Evolutionary conservation across 1,140 invertebrate species (phyloP).

Genomic region (Aphidius gifuensis): DNA sequence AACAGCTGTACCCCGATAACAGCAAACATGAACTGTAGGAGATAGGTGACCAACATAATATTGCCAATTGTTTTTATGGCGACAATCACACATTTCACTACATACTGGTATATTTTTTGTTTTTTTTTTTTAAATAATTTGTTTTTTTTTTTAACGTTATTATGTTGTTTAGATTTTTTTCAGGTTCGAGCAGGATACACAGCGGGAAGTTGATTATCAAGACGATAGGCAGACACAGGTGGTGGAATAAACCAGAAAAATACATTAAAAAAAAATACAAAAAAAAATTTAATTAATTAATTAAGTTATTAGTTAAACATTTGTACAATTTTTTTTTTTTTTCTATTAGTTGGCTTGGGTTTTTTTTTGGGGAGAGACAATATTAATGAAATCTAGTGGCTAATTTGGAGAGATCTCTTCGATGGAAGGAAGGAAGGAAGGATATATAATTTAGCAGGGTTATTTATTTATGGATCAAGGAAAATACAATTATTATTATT

Average conservation of each 20-base stretch:
- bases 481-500: not conserved
- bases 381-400: too few relatives aligned
- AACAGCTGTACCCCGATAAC: slow-evolving; percentile 99
- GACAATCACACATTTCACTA: slow-evolving; percentile 98
- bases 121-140: slow-evolving; percentile 16
- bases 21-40: slow-evolving; percentile 99
- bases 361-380: not conserved
- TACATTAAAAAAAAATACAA: slow-evolving; percentile 47
- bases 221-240: slow-evolving; percentile 47
- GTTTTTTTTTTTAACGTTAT: slow-evolving; percentile 3
- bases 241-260: slow-evolving; percentile 27
- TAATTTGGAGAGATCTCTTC: too few relatives aligned
- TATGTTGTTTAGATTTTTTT: slow-evolving; percentile 16
- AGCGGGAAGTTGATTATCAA: slow-evolving; percentile 42
- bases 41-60: slow-evolving; percentile 98
- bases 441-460: not conserved
- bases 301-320: slow-evolving; percentile 2
- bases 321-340: too few relatives aligned
- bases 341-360: too few relatives aligned
- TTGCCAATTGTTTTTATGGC: slow-evolving; percentile 99
- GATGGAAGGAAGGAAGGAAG: too few relatives aligned
- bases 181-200: slow-evolving; percentile 41
- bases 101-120: slow-evolving; percentile 68
- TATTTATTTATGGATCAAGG: not conserved
- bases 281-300: slow-evolving; percentile 44